Percentiles rank a stretch among this genome's conserved stretches.
These are phyloP conservation scores for Ganaspis sp. DNA, from an alignment of 1,140 invertebrate genomes.

Conservation along the genomic window DNA sequence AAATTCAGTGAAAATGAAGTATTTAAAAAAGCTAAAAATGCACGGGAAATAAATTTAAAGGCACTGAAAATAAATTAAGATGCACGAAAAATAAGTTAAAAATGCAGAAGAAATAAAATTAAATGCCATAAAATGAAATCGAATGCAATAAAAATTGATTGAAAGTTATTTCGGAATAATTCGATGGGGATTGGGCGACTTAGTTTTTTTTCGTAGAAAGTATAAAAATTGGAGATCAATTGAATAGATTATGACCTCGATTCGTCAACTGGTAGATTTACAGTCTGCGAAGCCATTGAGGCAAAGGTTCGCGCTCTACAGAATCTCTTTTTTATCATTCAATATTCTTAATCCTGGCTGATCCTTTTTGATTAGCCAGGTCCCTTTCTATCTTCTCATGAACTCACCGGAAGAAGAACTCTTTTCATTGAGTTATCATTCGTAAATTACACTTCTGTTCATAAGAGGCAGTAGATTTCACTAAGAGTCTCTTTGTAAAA, in stretches of 20 bases:
- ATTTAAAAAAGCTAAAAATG: too few species aligned
- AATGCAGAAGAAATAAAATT: too few species aligned
- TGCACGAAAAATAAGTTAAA: too few species aligned
- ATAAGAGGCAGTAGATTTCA: not conserved
- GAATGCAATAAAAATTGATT: too few species aligned
- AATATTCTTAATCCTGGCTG: slow-evolving; percentile 64
- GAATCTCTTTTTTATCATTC: slow-evolving; percentile 52
- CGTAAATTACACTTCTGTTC: slow-evolving; percentile 12
- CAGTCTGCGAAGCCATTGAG: not conserved
- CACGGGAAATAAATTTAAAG: too few species aligned
- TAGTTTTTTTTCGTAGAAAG: not conserved
- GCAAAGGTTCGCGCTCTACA: slow-evolving; percentile 26
- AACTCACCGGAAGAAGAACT: slow-evolving; percentile 31
- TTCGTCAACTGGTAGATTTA: slow-evolving; percentile 36
- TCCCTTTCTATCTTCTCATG: slow-evolving; percentile 15
- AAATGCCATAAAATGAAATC: too few species aligned
- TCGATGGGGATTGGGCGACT: too few species aligned
- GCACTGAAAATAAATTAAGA: too few species aligned
- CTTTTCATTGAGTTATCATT: not conserved
- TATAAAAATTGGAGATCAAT: slow-evolving; percentile 32
- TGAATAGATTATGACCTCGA: slow-evolving; percentile 52
- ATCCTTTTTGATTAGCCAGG: slow-evolving; percentile 62
- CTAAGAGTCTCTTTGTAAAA: not conserved
- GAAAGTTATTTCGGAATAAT: too few species aligned
- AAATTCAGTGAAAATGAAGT: too few species aligned